These are phyloP conservation scores for Anthophora plumipes DNA, from an alignment of 2,888 invertebrate genomes.

Conservation along the genomic window DNA sequence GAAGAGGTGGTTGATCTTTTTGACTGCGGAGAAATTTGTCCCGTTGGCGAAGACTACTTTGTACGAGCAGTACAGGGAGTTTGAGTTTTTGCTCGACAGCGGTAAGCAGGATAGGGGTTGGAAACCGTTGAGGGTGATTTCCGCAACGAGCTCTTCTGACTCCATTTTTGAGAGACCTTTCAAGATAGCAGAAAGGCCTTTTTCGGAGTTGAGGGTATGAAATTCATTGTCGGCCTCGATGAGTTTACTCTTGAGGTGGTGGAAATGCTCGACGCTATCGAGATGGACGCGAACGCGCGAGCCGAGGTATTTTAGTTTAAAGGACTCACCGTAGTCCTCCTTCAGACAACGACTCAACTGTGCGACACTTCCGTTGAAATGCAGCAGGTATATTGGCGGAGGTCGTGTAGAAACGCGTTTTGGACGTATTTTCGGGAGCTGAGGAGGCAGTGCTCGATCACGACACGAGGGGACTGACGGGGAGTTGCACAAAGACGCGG, in stretches of 20 bases:
- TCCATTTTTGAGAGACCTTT: not conserved
- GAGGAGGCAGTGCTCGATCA: too few relatives aligned
- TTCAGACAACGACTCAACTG: not conserved
- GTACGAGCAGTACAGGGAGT: not conserved
- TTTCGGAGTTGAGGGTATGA: not conserved
- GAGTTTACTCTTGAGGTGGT: too few relatives aligned
- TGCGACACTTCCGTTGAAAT: conserved; percentile 1
- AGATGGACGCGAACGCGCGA: not conserved
- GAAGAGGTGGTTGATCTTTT: not conserved
- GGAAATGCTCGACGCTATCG: not conserved
- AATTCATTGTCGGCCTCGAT: not conserved
- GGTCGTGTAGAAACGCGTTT: not conserved
- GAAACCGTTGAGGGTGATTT: not conserved
- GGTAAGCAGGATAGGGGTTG: too few relatives aligned
- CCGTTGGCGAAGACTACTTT: too few relatives aligned
- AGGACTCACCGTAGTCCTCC: not conserved
- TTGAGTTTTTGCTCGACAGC: too few relatives aligned
- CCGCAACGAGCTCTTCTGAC: not conserved
- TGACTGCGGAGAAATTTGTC: not conserved
- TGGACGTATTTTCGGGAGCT: too few relatives aligned
- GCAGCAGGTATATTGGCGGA: not conserved
- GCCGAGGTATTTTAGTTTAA: not conserved
- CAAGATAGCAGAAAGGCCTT: not conserved
- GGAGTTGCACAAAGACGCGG: not conserved
- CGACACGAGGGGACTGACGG: not conserved